Base-by-base conservation (phyloP, 1,140 invertebrate genomes). In the Monochamus saltuarius region DNA sequence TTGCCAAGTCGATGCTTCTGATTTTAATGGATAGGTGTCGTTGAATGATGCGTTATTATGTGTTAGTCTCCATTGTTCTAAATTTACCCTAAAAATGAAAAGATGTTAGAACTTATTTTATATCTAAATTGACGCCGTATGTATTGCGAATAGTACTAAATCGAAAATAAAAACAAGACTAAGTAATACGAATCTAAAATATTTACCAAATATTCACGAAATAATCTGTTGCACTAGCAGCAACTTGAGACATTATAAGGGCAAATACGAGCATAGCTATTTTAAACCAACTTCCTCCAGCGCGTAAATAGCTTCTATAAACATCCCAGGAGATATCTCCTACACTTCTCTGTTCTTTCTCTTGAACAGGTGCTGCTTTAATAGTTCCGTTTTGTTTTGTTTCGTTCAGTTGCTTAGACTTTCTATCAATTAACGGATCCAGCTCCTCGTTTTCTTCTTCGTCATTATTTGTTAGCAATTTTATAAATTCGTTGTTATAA, bases 161-260 rank as follows among this genome's bases (percentile, higher is more conserved):
- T 29, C 6, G 22, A 29, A 29, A 29, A 29, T 29, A 29, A 29
- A 29, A 29, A 29, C 6, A 29, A 29, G 6, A 29, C 22, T 29
- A 29, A 29, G n/a, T n/a, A n/a, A n/a, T n/a, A n/a, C n/a, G n/a
- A n/a, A n/a, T n/a, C n/a, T 29, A 29, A 29, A 29, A 29, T 6
- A 57, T 77, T 80, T 61, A 85, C 87, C 87, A 89, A 66, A 81
- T 85, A 4, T 83, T 81, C 0, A 88, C 72, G 75, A 86, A 86
- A 69, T 86, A 87, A 67, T 89, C 87, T 8, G 81, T 80, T 11
- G 81, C 81, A 59, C 86, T 89, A 34, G 80, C 84, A 17, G 83
- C 68, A 19, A 83, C 70, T 73, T 90, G 88, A 9, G 85, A 80
- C 1, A 83, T 64, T 4, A 82, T 47, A 40, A 83, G 84, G 1